A percentile compares a stretch with the other conserved stretches of the same genome.
Conservation (phyloP, 2,888 invertebrate genomes). For the Drosophila rubida region DNA sequence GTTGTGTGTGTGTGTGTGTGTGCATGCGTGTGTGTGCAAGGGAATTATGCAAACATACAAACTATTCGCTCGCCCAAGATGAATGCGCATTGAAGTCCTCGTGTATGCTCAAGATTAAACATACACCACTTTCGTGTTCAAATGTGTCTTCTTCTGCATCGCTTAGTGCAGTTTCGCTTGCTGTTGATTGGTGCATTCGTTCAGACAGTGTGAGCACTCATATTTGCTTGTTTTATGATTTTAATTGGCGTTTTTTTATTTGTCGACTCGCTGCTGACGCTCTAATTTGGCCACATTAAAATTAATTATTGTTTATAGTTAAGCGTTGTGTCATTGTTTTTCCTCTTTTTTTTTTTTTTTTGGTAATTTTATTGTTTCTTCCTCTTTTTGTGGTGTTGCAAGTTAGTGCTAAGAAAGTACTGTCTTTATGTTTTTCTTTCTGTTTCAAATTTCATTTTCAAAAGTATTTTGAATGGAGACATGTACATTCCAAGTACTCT, state of each 20-base stretch:
- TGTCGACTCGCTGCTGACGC: constrained; percentile 23
- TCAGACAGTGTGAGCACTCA: not conserved
- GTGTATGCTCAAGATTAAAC: not conserved
- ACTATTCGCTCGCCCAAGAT: not conserved
- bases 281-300: constrained; percentile 60
- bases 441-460: constrained; percentile 35
- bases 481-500: not conserved
- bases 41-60: not conserved
- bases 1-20: too few species aligned
- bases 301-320: constrained; percentile 41
- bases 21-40: too few species aligned
- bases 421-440: constrained; percentile 12
- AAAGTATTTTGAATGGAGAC: constrained; percentile 15
- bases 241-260: constrained; percentile 18
- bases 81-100: not conserved
- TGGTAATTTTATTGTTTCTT: not conserved
- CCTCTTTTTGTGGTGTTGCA: constrained; percentile 6
- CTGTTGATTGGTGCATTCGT: constrained; percentile 3
- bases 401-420: constrained; percentile 43
- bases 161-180: constrained; percentile 12
- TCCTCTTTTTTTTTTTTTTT: constrained; percentile 17
- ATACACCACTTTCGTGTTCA: not conserved
- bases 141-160: constrained; percentile 22
- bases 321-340: constrained; percentile 35
- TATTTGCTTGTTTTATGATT: constrained; percentile 10